phyloP scores from a whole-genome alignment of 2,888 invertebrate genomes.

The Lomographa bimaculata region DNA sequence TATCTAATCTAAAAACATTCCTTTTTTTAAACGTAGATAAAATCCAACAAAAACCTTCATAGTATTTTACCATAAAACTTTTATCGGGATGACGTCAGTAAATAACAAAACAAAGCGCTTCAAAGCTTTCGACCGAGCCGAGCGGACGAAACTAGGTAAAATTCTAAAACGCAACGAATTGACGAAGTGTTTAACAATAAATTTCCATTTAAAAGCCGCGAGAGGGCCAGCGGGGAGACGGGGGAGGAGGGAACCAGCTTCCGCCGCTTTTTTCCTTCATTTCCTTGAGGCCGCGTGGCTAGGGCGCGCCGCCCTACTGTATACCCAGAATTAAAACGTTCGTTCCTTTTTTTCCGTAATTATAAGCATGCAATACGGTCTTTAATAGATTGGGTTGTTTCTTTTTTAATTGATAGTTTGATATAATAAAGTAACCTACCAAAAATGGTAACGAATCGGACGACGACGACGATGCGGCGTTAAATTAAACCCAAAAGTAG shows the following conservation, averaged over 20 bases:
- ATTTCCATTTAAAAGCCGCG: slow-evolving; percentile 83
- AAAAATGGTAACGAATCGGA: slow-evolving; percentile 12
- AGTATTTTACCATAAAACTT: slow-evolving; percentile 7
- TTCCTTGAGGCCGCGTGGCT: slow-evolving; percentile 76
- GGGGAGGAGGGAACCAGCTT: slow-evolving; percentile 57
- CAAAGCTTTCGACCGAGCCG: slow-evolving; percentile 36
- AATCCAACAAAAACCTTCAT: too few relatives aligned
- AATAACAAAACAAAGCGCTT: slow-evolving; percentile 31
- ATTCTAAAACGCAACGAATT: slow-evolving; percentile 67
- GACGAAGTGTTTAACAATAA: slow-evolving; percentile 83
- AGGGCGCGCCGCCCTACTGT: slow-evolving; percentile 59
- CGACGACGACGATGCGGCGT: too few relatives aligned
- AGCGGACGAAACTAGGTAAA: slow-evolving; percentile 57
- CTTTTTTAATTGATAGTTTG: slow-evolving; percentile 17
- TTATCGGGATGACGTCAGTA: slow-evolving; percentile 29
- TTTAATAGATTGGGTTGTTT: slow-evolving; percentile 28
- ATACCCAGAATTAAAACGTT: slow-evolving; percentile 69
- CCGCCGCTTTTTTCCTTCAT: slow-evolving; percentile 82
- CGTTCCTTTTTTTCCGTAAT: slow-evolving; percentile 53
- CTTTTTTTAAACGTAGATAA: too few relatives aligned
- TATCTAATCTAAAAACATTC: too few relatives aligned
- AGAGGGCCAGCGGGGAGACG: slow-evolving; percentile 44
- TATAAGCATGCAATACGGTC: slow-evolving; percentile 44
- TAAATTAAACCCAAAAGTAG: too few relatives aligned
- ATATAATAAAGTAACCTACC: slow-evolving; percentile 21